Evolutionary conservation across 2,888 invertebrate species (phyloP), one percentile per base, ranked within the genome.

Genomic region (Zeuzera pyrina): DNA sequence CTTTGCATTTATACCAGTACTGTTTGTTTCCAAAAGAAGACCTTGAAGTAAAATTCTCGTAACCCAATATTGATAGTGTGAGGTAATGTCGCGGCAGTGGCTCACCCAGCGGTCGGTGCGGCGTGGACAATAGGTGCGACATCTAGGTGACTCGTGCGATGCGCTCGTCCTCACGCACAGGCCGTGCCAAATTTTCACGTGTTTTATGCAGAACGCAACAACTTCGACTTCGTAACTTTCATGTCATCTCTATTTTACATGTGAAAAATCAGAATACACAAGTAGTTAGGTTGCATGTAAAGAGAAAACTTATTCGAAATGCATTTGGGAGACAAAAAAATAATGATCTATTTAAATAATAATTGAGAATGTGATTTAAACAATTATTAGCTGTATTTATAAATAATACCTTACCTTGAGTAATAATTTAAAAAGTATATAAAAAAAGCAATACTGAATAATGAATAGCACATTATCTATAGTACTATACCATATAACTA

Each of bases 11-110:
- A 83, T 83, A 83, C 77, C 70, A 61, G 22, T 10, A n/a, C 69
- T 57, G 60, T 81, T 78, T 79, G 63, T 67, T 73, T 71, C 83
- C 63, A 78, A 78, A 74, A 66, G 72, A 57, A 64, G 68, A 62
- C 83, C 83, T 83, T 83, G 83, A 74, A 71, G 76, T 66, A 77
- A 77, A 77, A 74, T 81, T 77, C 78, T 81, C 74, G 83, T 83
- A 81, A 78, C 74, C 76, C 76, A 78, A 78, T 83, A 81, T 83
- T 73, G 81, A 69, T 71, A 71, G 78, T 76, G 63, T 83, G 83
- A 83, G 76, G 83, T 81, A 83, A 81, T 72, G 63, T 54, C 52
- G 52, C 46, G 51, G 58, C 48, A 57, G 67, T 57, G 79, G 73
- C 77, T 77, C 79, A 66, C 77, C 81, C 81, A 73, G 64, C 53